Evolutionary conservation across 2,888 invertebrate species (phyloP), one percentile per base, ranked within the genome.

Genomic region (Rosalia funebris): DNA sequence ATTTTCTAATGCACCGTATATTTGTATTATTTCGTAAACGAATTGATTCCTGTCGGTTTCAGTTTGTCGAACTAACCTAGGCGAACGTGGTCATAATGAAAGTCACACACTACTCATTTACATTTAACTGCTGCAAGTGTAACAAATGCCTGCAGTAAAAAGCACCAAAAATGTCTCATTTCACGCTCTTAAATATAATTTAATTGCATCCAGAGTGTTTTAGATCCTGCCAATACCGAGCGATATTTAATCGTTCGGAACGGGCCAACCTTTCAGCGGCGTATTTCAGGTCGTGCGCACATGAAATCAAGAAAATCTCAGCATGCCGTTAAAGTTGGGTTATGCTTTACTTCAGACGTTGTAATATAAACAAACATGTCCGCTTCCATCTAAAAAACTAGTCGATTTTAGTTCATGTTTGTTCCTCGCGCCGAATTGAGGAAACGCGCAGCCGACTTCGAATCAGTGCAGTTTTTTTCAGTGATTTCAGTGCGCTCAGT

Each of bases 301-400:
- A 71, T 69, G 71, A 70, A 75, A 72, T 66, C 63, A 47, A 59
- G 63, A 63, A 69, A 68, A 65, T 60, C 45, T 53, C 59, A 31
- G 52, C 57, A 37, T 48, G 59, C 57, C 64, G 62, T 62, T 74
- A 70, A 73, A 71, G 70, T 73, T 68, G 73, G 75, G 74, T 77
- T 76, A 76, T 75, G 78, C 75, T 77, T 78, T 75, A 71, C 77
- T 75, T 79, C 75, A 75, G 76, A 75, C 77, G 76, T 71, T 69
- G 71, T 78, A 80, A 79, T 71, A 77, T 80, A 80, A 80, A 80
- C 79, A 80, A 80, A 77, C 76, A 80, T 78, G 77, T 72, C 77
- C 75, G 76, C 70, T 42, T 71, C 65, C 58, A 66, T 67, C 67
- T 69, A 73, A 76, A 77, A 77, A 78, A 76, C 74, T 70, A 70